phyloP scores from a whole-genome alignment of 2,797 vertebrate genomes.

The Acestrorhynchus altus region DNA sequence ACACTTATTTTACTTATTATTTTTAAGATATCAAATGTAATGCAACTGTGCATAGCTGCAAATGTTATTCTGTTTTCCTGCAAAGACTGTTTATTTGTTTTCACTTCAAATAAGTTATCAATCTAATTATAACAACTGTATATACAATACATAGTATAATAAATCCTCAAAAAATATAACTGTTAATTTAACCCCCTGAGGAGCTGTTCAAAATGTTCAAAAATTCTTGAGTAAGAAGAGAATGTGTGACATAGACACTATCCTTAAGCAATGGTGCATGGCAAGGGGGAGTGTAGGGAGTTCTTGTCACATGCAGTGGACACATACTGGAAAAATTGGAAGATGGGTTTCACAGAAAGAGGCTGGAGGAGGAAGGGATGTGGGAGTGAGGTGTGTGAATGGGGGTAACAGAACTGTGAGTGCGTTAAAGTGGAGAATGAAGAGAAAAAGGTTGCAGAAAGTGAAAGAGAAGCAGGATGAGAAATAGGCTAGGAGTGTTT shows the following conservation, averaged over 20 bases:
- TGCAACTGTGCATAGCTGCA: no score
- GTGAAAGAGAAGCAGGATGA: not conserved
- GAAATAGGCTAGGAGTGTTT: not conserved
- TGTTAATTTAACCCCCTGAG: no score
- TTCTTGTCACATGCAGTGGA: not conserved
- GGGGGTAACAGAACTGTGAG: constrained; percentile 5
- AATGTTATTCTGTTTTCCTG: no score
- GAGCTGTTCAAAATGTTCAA: no score
- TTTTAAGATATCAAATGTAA: no score
- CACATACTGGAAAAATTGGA: not conserved
- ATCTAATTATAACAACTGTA: no score
- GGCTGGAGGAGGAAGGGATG: not conserved
- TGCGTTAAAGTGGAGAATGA: constrained; percentile 9
- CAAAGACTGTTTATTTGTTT: no score
- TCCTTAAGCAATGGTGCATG: not conserved
- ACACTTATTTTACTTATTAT: no score
- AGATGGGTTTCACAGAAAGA: not conserved
- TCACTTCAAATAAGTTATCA: no score
- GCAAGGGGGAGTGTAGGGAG: not conserved
- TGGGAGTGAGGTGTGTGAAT: not conserved
- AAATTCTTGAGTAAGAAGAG: not conserved
- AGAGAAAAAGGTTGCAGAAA: constrained; percentile 10
- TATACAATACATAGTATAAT: no score
- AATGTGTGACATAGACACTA: not conserved
- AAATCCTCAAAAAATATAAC: no score